Percentiles rank a stretch among this genome's conserved stretches.
Conservation (phyloP, 2,888 invertebrate species). For the Synanthedon tipuliformis region DNA sequence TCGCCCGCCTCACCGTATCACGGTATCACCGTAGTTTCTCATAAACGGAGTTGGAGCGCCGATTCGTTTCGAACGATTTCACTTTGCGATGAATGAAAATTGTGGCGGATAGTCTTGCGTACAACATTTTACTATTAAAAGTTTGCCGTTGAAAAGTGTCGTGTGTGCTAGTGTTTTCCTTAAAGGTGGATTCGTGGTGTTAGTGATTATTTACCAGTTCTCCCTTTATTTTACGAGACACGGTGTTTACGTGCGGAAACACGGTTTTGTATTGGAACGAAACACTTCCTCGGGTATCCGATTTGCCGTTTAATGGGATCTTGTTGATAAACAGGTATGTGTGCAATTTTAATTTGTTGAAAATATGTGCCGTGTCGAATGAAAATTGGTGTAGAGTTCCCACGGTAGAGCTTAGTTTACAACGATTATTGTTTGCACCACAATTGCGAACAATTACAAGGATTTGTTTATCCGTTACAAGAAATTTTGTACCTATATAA, state of each 20-base stretch:
- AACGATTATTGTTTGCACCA: neutral
- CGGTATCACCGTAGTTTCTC: too few species aligned
- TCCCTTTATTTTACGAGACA: constrained; percentile 53
- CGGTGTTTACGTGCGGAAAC: constrained; percentile 60
- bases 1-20: too few species aligned
- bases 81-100: constrained; percentile 61
- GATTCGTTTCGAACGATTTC: constrained; percentile 53
- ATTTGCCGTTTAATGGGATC: constrained; percentile 62
- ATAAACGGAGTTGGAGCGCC: constrained; percentile 6
- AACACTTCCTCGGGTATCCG: constrained; percentile 36
- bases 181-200: constrained; percentile 56
- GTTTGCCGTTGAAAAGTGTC: constrained; percentile 35
- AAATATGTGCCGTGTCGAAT: neutral
- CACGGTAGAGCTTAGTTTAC: neutral
- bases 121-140: constrained; percentile 33
- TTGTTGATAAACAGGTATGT: constrained; percentile 59
- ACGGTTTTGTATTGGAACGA: constrained; percentile 29
- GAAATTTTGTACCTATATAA: neutral
- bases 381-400: neutral
- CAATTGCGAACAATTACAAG: neutral
- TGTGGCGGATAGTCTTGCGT: constrained; percentile 37
- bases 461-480: neutral
- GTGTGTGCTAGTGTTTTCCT: constrained; percentile 41
- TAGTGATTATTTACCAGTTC: constrained; percentile 48
- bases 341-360: constrained; percentile 11